These are phyloP conservation scores for Hymenopus coronatus DNA, from an alignment of 2,888 invertebrate species.

Conservation along the genomic window DNA sequence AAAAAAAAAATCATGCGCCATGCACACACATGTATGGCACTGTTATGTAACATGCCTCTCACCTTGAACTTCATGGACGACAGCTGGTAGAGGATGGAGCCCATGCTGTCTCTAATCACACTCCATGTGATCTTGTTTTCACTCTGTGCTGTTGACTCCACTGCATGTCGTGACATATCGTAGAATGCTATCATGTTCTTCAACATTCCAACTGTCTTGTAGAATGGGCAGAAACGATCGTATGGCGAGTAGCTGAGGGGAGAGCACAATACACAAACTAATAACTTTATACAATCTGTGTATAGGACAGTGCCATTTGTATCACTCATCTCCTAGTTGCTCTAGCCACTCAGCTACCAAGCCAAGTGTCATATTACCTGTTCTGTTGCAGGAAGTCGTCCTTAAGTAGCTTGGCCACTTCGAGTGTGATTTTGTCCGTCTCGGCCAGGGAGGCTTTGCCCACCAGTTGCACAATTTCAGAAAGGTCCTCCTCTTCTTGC, in stretches of 20 bases:
- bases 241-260: conserved; percentile 74
- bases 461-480: conserved; percentile 99
- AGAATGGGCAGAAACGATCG: conserved; percentile 99
- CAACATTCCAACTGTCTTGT: conserved; percentile 99
- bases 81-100: conserved; percentile 92
- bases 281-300: background rate
- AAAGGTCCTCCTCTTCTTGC: conserved; percentile 98
- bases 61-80: conserved; percentile 99
- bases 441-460: conserved; percentile 99
- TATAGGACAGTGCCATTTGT: background rate
- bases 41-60: too few relatives aligned
- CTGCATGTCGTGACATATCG: conserved; percentile 96
- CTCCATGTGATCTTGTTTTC: conserved; percentile 99
- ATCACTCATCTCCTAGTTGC: too few relatives aligned
- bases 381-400: conserved; percentile 99
- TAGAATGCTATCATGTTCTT: conserved; percentile 98
- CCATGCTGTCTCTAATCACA: conserved; percentile 96
- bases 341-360: background rate
- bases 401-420: conserved; percentile 96
- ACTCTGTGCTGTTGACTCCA: conserved; percentile 96
- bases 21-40: too few relatives aligned
- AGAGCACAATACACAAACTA: background rate
- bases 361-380: conserved; percentile 66
- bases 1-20: too few relatives aligned
- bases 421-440: conserved; percentile 97